Base-by-base conservation (phyloP, 2,797 vertebrate species). In the Chloroceryle amazona region DNA sequence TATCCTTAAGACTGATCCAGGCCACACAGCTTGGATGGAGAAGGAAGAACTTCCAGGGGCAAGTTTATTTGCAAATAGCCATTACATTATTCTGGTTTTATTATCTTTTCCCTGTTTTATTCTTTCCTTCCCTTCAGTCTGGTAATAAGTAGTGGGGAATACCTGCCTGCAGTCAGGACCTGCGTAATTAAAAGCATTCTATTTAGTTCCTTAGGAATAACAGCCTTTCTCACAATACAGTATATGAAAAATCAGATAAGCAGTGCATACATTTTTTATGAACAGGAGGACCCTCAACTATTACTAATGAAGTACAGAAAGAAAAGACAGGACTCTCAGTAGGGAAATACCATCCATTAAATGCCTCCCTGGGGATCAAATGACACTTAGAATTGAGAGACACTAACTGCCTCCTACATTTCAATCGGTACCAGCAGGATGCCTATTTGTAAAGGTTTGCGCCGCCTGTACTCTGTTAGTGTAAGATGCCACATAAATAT, bases 231-330 rank as follows among this genome's bases (percentile, higher is more conserved):
- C 54, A 52, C 62, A 89, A 62, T 17, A 68, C 20, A 33, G n/a
- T 42, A 39, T 42, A n/a, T 51, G 63, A 78, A 80, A 93, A 95
- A 86, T 78, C 79, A 82, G 86, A 73, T 82, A 82, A 94, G 87
- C n/a, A 51, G 67, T 15, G 12, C 78, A 81, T 92, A 29, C 75
- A 94, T 92, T 81, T 97, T 96, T 95, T 76, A 97, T 93, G 82
- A 92, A 74, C 55, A 74, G 49, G 51, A 86, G 52, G 85, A 93
- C 54, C 76, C 90, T 83, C 60, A 60, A 63, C 86, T 82, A 60
- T 65, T 88, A 62, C 84, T 96, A 92, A 93, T 51, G 73, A 91
- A 94, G 81, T 68, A 75, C 5, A 44, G 81, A 81, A 58, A 42
- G 70, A 60, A 78, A 75, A 83, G 94, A 83, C 71, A 81, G 67